Evolutionary conservation across 1,140 invertebrate species (phyloP), one percentile per base, ranked within the genome.

Genomic region (Leptestheria dahalacensis): DNA sequence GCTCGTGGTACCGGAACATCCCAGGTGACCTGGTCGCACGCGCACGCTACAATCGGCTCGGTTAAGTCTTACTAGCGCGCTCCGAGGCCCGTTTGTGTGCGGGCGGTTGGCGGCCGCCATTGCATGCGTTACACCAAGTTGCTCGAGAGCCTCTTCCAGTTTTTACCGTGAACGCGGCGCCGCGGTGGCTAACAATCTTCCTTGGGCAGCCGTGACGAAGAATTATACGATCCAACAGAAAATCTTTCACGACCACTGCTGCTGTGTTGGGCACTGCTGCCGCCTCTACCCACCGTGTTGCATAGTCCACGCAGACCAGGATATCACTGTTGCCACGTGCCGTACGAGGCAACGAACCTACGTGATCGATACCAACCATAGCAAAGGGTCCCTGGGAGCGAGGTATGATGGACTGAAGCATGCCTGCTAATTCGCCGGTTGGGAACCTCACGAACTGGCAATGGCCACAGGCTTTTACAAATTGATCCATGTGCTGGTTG

Each of bases 311-410:
- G 0, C 63, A 51, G 15, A 68, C 62, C 3, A 68, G 25, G 24
- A 70, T 64, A 28, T 67, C 64, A n/a, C 61, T 65, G n/a, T 69
- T 68, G 2, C 65, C 65, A 28, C 47, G 57, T 15, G 56, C n/a
- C 3, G 65, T 64, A 10, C 26, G 48, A 9, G 62, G 63, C 28
- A 70, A 61, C 3, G 66, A 65, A 10, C 68, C 68, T 1, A 68
- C 26, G 20, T 69, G 62, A 64, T 73, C 70, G 9, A 69, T 60
- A 2, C 67, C 68, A 3, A 71, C 61, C 3, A 58, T 64, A 21
- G 65, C 61, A 48, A 68, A 63, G 4, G 67, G 67, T 48, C 10
- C 53, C 10, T 49, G 56, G 12, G 61, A n/a, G n/a, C n/a, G 47
- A 3, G 33, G 15, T 10, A n/a, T 18, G 9, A 64, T 61, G 6